Conservation (phyloP, 2,888 invertebrate genomes). For the Nymphalis polychloros region DNA sequence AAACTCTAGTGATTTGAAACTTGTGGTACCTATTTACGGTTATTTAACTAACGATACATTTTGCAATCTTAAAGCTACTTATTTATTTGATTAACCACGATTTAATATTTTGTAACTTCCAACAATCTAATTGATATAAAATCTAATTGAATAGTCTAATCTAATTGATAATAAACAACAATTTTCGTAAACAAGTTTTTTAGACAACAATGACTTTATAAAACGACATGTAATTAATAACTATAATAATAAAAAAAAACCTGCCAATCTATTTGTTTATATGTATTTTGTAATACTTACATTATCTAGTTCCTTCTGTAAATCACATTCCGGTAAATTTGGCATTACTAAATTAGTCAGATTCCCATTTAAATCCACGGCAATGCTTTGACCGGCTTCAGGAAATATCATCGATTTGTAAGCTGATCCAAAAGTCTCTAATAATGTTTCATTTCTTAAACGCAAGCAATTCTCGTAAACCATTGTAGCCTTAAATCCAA, state of each 20-base stretch:
- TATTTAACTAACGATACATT: neutral
- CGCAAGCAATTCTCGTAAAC: conserved; percentile 89
- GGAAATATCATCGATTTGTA: conserved; percentile 77
- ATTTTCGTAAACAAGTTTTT: no score
- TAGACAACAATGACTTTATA: no score
- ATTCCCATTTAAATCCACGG: conserved; percentile 77
- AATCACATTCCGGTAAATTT: conserved; percentile 87
- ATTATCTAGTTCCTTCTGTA: conserved; percentile 93
- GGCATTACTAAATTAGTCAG: conserved; percentile 84
- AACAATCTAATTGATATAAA: no score
- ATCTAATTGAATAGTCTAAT: no score
- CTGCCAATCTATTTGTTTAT: neutral
- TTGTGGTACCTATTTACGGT: neutral
- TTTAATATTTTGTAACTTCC: no score
- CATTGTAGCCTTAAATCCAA: conserved; percentile 95
- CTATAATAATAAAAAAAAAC: no score
- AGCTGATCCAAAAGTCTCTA: conserved; percentile 79
- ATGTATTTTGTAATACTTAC: conserved; percentile 78
- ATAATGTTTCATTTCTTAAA: conserved; percentile 83
- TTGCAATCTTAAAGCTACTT: neutral
- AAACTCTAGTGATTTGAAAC: neutral
- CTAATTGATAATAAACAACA: no score
- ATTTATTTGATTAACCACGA: no score
- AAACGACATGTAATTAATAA: no score
- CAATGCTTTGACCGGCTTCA: conserved; percentile 79